A percentile compares a stretch with the other conserved stretches of the same genome.
These are phyloP conservation scores for Mellilla xanthometata DNA, from an alignment of 2,888 invertebrate species.

Conservation along the genomic window DNA sequence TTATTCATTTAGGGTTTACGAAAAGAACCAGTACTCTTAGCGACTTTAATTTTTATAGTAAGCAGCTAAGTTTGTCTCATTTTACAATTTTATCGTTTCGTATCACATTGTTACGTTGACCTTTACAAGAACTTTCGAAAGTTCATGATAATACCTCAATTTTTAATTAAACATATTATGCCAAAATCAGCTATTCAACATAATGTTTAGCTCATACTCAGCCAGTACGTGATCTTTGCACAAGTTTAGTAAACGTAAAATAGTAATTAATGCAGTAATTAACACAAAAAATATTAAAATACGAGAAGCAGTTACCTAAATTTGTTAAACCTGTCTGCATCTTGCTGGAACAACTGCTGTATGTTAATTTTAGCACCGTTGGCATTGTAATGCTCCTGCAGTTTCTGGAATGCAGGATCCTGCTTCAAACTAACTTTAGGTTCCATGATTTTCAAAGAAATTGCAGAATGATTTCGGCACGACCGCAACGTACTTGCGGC, in stretches of 20 bases:
- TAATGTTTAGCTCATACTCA: neutral
- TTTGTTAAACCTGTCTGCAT: conserved; percentile 92
- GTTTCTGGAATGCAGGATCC: conserved; percentile 88
- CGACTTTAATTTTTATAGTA: too few species aligned
- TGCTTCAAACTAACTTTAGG: conserved; percentile 66
- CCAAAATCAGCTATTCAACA: neutral
- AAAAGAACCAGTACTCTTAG: too few species aligned
- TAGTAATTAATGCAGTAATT: neutral
- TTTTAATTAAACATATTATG: conserved; percentile 1
- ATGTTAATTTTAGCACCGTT: conserved; percentile 91
- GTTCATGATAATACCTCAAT: conserved; percentile 31
- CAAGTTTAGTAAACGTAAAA: neutral
- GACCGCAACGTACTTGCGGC: conserved; percentile 44
- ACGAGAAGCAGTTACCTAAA: conserved; percentile 86
- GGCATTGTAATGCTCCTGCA: conserved; percentile 88
- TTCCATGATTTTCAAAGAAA: conserved; percentile 62
- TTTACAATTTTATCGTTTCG: neutral
- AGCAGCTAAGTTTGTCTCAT: neutral
- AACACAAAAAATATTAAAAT: conserved; percentile 17
- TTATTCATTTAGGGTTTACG: too few species aligned
- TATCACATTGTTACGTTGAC: conserved; percentile 42
- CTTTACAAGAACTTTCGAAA: conserved; percentile 48
- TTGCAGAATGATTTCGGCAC: conserved; percentile 40
- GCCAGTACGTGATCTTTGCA: neutral
- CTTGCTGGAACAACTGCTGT: conserved; percentile 90